Percentiles rank a stretch among this genome's conserved stretches.
Conservation (phyloP, 30 jellyfish, hydroid and myxozoan species). For the Sanderia malayensis region DNA sequence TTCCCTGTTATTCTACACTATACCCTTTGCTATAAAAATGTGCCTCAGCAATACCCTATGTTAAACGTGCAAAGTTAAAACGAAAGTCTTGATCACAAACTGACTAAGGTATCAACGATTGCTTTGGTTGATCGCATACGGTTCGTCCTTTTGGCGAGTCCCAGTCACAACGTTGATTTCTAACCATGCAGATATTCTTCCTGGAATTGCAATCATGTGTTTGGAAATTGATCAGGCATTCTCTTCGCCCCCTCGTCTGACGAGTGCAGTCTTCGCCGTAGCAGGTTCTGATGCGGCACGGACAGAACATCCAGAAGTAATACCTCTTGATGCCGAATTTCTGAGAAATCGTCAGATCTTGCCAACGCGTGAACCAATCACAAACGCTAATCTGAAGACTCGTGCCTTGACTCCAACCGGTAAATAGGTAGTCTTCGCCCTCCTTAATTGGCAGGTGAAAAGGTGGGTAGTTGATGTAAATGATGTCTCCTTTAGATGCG, state of each 20-base stretch:
- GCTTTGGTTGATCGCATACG: not conserved
- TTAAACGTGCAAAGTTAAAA: no score
- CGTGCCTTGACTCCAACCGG: constrained; percentile 35
- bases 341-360: constrained; percentile 43
- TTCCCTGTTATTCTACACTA: no score
- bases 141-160: not conserved
- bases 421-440: constrained; percentile 37
- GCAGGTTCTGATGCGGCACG: constrained; percentile 31
- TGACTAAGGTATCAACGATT: not conserved
- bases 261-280: constrained; percentile 1
- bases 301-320: constrained; percentile 28
- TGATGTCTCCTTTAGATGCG: constrained; percentile 3
- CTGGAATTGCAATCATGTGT: constrained; percentile 1
- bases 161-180: constrained; percentile 35
- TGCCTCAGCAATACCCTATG: no score
- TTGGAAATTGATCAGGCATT: not conserved
- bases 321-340: constrained; percentile 22
- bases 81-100: no score
- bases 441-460: constrained; percentile 19
- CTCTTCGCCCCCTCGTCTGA: not conserved
- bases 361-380: constrained; percentile 56
- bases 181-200: constrained; percentile 35
- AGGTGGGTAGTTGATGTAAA: constrained; percentile 31
- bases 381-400: constrained; percentile 27
- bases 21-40: no score